Conservation (phyloP, 2,888 invertebrate genomes). For the Ectobius pallidus region DNA sequence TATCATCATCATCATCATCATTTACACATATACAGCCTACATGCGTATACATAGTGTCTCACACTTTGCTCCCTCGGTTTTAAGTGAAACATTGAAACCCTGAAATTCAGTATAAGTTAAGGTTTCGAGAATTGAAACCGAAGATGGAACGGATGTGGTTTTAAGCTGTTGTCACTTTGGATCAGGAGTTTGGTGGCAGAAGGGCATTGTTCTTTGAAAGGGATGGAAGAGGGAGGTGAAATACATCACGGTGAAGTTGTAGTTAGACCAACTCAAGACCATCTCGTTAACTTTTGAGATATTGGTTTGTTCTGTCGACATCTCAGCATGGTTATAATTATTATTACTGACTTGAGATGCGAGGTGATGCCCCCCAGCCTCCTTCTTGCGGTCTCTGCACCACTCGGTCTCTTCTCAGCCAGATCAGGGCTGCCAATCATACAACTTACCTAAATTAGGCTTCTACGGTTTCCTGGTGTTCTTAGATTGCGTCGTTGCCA, state of each 20-base stretch:
- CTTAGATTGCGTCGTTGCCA: too few species aligned
- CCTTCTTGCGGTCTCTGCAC: constrained; percentile 5
- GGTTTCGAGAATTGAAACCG: too few species aligned
- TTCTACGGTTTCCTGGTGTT: too few species aligned
- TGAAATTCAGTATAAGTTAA: too few species aligned
- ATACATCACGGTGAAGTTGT: constrained; percentile 2
- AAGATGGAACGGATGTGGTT: constrained; percentile 24
- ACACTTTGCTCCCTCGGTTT: too few species aligned
- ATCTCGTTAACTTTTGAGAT: constrained; percentile 32
- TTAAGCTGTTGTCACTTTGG: constrained; percentile 1
- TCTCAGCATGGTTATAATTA: constrained; percentile 26
- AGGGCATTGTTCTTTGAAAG: constrained; percentile 15
- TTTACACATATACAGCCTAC: too few species aligned
- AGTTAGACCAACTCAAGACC: constrained; percentile 21
- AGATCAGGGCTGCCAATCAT: constrained; percentile 28
- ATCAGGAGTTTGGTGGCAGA: background rate
- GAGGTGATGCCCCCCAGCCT: constrained; percentile 20
- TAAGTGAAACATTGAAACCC: too few species aligned
- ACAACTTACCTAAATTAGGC: background rate
- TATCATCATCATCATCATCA: too few species aligned
- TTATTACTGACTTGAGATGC: constrained; percentile 30
- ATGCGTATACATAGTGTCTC: too few species aligned
- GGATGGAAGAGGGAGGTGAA: background rate
- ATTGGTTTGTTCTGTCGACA: constrained; percentile 27
- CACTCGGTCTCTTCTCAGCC: background rate